Base-by-base conservation (phyloP, 2,888 invertebrate genomes). In the Halictus quadricinctus region DNA sequence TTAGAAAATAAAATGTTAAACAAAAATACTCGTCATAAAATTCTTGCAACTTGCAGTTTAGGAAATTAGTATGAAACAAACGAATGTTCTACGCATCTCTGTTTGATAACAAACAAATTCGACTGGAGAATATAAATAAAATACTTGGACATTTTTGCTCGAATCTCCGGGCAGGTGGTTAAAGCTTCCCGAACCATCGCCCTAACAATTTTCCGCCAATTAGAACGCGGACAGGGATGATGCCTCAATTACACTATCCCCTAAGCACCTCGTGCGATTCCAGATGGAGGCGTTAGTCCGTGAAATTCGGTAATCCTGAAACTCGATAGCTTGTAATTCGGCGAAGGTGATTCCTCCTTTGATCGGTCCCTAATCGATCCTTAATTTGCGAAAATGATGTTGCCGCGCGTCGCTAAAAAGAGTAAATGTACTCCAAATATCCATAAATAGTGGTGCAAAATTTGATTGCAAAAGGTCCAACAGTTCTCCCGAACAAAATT, bases 201-300 rank as follows among this genome's bases (percentile, higher is more conserved):
- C 86, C 86, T 78, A 88, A 89, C 90, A 88, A 92, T 92, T 92
- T 92, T 92, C 90, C 89, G 89, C 85, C 92, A 91, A 92, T 92
- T 92, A 92, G 88, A 77, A 88, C 83, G 84, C 64, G 86, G 85
- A 80, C 79, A 77, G 81, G 85, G 83, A 84, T 82, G 85, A 87
- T 80, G 78, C 81, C 79, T 91, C 92, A 92, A 92, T 92, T 93
- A 92, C 89, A 85, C 83, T 75, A 79, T 76, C 87, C 89, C 84
- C 76, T 73, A 73, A 81, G 81, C 83, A 85, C 58, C 87, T 79
- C 60, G 41, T 69, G 84, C 85, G 76, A 81, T 81, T 89, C 83
- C 90, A 92, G 91, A 90, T 88, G 88, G 89, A 93, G 90, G 93
- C 91, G 92, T 90, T 89, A 91, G 91, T 76, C 93, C 92, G 90